A percentile compares a stretch with the other conserved stretches of the same genome.
Conservation (phyloP, 1,140 invertebrate genomes). For the Atta colombica region DNA sequence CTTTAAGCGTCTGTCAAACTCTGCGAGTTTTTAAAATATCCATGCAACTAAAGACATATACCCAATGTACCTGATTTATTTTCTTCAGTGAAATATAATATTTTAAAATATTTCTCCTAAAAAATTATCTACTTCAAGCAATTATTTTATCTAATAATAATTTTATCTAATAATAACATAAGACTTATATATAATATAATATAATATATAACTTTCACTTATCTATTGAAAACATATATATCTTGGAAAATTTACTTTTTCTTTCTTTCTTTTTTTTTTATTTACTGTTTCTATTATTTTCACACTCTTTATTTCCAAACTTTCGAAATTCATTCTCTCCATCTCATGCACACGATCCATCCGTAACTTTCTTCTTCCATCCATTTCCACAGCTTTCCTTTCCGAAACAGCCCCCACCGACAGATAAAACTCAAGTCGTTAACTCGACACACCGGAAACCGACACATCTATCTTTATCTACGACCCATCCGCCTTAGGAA, state of each 20-base stretch:
- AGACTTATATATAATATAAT: no score
- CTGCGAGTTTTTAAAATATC: conserved; percentile 51
- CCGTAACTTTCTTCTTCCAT: conserved; percentile 45
- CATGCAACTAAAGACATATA: background rate
- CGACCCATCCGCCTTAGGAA: conserved; percentile 67
- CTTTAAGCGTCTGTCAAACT: conserved; percentile 39
- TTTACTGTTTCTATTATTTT: background rate
- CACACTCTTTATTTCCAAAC: conserved; percentile 52
- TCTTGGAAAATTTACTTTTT: conserved; percentile 1
- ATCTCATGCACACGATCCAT: conserved; percentile 23
- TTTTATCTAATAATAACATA: no score
- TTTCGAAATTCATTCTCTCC: conserved; percentile 55
- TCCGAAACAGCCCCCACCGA: conserved; percentile 66
- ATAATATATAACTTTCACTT: no score
- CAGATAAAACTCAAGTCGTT: conserved; percentile 83
- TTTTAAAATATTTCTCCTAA: background rate
- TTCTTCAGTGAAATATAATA: background rate
- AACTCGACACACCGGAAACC: conserved; percentile 85
- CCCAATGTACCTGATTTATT: conserved; percentile 2
- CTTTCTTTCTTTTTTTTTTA: background rate
- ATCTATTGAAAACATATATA: background rate
- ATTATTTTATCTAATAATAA: no score
- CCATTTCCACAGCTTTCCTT: conserved; percentile 20
- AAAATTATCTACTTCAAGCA: no score
- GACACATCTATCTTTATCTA: conserved; percentile 85